Evolutionary conservation across 2,888 invertebrate genomes (phyloP).

Genomic region (Elgonia sp.): DNA sequence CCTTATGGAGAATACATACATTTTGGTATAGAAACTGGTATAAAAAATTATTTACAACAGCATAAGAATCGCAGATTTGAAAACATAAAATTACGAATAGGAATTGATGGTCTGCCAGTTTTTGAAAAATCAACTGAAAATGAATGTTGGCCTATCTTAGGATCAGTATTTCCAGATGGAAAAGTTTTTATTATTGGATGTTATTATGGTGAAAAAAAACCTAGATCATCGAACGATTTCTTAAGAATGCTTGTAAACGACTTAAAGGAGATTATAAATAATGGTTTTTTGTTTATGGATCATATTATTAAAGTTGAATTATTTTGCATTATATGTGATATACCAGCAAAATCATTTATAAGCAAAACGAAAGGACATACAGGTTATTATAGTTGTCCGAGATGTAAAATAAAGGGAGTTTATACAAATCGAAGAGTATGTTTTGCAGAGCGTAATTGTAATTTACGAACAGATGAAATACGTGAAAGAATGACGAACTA

Average conservation of each 20-base stretch:
- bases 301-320: slow-evolving; percentile 21
- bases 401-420: slow-evolving; percentile 59
- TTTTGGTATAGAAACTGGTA: slow-evolving; percentile 2
- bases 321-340: slow-evolving; percentile 47
- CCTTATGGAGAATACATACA: slow-evolving; percentile 8
- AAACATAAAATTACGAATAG: slow-evolving; percentile 10
- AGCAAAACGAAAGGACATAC: slow-evolving; percentile 60
- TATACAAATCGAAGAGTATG: slow-evolving; percentile 52
- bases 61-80: slow-evolving; percentile 4
- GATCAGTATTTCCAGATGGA: slow-evolving; percentile 26
- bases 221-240: no score
- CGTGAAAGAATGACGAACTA: no score
- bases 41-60: not conserved
- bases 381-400: slow-evolving; percentile 61
- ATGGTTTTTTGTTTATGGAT: slow-evolving; percentile 9
- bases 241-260: no score
- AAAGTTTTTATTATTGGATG: not conserved
- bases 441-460: no score
- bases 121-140: no score
- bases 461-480: slow-evolving; percentile 29
- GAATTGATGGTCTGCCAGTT: slow-evolving; percentile 32
- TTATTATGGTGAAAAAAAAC: slow-evolving; percentile 5
- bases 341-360: slow-evolving; percentile 57
- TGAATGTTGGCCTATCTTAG: slow-evolving; percentile 37
- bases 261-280: no score